phyloP scores from a whole-genome alignment of 1,140 invertebrate species.

The Catajapyx aquilonaris region DNA sequence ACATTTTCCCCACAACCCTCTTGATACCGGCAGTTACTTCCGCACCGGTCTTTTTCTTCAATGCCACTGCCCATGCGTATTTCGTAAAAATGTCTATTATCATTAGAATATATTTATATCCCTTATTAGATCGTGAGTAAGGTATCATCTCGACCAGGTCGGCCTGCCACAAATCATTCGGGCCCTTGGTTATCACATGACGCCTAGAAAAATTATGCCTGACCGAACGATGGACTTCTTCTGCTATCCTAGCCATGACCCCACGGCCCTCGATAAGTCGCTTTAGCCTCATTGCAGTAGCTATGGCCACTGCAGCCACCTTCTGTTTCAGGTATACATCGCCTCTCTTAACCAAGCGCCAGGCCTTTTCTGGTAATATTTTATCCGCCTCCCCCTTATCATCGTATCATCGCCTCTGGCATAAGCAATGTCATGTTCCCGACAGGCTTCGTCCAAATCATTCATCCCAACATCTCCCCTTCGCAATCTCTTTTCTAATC shows the following conservation, averaged over 20 bases:
- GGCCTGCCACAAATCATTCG: conserved; percentile 16
- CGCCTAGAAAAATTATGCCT: too few species aligned
- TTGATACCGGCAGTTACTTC: conserved; percentile 11
- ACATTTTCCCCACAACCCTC: conserved; percentile 14
- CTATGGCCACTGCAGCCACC: too few species aligned
- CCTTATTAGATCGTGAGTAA: conserved; percentile 12
- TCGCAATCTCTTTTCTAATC: conserved; percentile 10
- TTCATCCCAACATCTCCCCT: conserved; percentile 13
- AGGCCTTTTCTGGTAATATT: too few species aligned
- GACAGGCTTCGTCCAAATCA: conserved; percentile 13
- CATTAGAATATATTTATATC: conserved; percentile 14
- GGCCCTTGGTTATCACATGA: too few species aligned
- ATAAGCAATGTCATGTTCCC: conserved; percentile 14
- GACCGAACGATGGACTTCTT: too few species aligned
- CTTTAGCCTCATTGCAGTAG: too few species aligned
- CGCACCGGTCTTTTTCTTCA: conserved; percentile 15
- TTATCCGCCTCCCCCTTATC: too few species aligned
- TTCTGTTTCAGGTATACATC: too few species aligned
- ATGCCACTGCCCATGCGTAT: conserved; percentile 13
- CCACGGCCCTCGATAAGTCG: too few species aligned
- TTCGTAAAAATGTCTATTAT: conserved; percentile 16
- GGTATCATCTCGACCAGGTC: conserved; percentile 15
- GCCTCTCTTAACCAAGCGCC: too few species aligned
- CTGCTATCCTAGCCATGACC: too few species aligned
- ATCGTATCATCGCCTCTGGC: too few species aligned